Base-by-base conservation (phyloP, 2,888 invertebrate species). In the Macroteleia sp. region DNA sequence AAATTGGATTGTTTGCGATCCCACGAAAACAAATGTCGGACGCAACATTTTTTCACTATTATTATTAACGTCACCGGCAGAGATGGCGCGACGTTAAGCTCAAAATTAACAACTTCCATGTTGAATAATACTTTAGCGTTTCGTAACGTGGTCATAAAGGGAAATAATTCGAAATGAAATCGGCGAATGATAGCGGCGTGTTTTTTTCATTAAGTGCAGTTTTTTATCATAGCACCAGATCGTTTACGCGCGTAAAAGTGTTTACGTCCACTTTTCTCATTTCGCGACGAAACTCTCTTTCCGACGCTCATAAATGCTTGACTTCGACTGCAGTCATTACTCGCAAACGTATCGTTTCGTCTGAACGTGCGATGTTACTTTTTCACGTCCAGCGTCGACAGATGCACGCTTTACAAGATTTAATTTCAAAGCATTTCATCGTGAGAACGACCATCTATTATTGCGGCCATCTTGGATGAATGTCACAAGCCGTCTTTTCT, bases 391-490 rank as follows among this genome's bases (percentile, higher is more conserved):
- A 34, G 19, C 34, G 75, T 41, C 69, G 69, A 67, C 69, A 59
- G 59, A 61, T 74, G 74, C 59, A 50, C 74, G 36, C 46, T 66
- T 50, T 74, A 66, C 66, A 74, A 66, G 74, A 66, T 74, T 74
- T 74, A 57, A 59, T 74, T 74, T 74, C 50, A 59, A 74, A 74
- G 30, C 74, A 52, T 59, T 57, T 62, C 34, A 39, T 54, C 52
- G 44, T 32, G 50, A 17, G 36, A 41, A 56, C 56, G 16, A 48
- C 56, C 57, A 61, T 70, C 46, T 34, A 54, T 70, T 70, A 61
- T 52, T 52, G 54, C 39, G 41, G 54, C 42, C 46, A 62, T 71
- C 59, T 70, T 54, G 56, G 19, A 44, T 44, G 20, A 54, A 32
- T 28, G 54, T 44, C 62, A 48, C 30, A 19, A n/a, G 10, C n/a